phyloP scores from a whole-genome alignment of 1,140 invertebrate genomes.

The Copidosoma floridanum region DNA sequence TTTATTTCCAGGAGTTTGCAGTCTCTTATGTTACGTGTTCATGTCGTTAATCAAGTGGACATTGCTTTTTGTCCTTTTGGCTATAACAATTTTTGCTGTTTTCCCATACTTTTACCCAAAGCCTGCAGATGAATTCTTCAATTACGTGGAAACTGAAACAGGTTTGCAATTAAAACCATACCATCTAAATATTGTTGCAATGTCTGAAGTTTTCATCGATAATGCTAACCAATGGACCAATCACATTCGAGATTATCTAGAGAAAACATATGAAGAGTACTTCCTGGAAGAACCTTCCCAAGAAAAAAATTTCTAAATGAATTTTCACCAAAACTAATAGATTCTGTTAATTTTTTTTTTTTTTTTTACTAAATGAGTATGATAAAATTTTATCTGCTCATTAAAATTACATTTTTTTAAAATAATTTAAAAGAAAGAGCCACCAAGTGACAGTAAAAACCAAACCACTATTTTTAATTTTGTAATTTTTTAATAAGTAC shows the following conservation, averaged over 20 bases:
- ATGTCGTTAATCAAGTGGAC: conserved; percentile 28
- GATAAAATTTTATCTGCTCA: too few species aligned
- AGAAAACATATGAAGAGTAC: conserved; percentile 32
- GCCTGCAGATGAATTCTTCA: conserved; percentile 31
- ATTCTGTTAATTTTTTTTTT: conserved; percentile 17
- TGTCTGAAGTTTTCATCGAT: conserved; percentile 23
- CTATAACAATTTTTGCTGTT: conserved; percentile 24
- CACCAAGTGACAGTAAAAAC: conserved; percentile 17
- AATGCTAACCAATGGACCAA: conserved; percentile 25
- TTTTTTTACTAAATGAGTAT: conserved; percentile 6
- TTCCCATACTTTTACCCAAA: conserved; percentile 35
- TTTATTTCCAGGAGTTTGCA: conserved; percentile 15
- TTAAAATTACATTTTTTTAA: too few species aligned
- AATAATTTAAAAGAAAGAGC: conserved; percentile 7
- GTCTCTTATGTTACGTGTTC: conserved; percentile 25
- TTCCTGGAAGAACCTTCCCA: conserved; percentile 2
- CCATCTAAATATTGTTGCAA: conserved; percentile 31
- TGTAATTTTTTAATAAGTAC: too few species aligned
- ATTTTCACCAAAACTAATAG: not conserved
- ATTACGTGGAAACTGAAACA: conserved; percentile 36
- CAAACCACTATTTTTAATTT: not conserved
- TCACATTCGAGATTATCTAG: conserved; percentile 21
- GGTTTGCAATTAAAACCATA: conserved; percentile 39
- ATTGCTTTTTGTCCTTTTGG: conserved; percentile 28
- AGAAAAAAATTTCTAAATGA: not conserved